phyloP scores from a whole-genome alignment of 2,113 vertebrate species.

The Chauna torquata region DNA sequence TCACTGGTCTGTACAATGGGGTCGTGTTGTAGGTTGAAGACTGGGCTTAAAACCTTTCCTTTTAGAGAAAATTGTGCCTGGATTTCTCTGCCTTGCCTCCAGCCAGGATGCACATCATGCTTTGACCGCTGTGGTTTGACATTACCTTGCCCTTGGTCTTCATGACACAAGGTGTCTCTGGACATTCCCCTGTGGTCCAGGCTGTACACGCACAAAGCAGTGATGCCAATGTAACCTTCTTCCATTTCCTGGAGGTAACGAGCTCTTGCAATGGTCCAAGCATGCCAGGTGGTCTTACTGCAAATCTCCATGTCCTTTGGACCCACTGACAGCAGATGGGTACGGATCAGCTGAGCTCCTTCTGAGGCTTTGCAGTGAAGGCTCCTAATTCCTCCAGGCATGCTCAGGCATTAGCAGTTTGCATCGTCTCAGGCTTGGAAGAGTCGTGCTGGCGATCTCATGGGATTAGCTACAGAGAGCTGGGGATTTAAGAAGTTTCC shows the following conservation, averaged over 20 bases:
- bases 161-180: neutral
- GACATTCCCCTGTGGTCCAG: neutral
- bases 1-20: neutral
- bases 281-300: neutral
- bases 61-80: neutral
- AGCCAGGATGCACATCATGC: fast-evolving
- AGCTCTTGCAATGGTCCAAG: neutral
- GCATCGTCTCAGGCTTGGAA: neutral
- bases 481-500: neutral
- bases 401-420: neutral
- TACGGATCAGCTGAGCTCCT: neutral
- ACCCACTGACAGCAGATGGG: neutral
- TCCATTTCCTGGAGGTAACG: neutral
- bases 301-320: neutral
- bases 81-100: neutral
- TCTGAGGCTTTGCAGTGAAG: neutral
- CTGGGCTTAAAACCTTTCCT: neutral
- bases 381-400: neutral
- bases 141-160: neutral
- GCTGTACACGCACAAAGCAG: neutral
- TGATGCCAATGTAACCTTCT: neutral
- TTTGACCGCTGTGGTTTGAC: neutral
- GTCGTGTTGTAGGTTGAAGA: neutral
- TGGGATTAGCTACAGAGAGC: neutral
- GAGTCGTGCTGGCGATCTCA: neutral